A percentile compares a stretch with the other conserved stretches of the same genome.
Conservation (phyloP, 2,113 vertebrate species). For the Petrocephalus microphthalmus region DNA sequence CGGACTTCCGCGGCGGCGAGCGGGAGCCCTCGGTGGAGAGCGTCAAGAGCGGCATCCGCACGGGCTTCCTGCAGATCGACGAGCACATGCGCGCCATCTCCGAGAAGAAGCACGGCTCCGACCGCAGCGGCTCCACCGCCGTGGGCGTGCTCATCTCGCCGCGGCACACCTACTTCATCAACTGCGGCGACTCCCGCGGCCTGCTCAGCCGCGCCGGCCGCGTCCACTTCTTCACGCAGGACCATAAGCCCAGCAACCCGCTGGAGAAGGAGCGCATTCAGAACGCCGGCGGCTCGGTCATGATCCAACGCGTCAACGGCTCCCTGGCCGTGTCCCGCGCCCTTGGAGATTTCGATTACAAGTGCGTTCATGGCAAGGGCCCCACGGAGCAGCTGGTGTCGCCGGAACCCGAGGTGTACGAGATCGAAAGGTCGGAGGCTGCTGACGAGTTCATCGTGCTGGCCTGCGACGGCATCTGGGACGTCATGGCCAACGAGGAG, state of each 20-base stretch:
- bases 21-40: slow-evolving; percentile 76
- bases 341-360: slow-evolving; percentile 86
- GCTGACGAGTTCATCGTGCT: slow-evolving; percentile 83
- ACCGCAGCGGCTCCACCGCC: slow-evolving; percentile 82
- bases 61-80: slow-evolving; percentile 86
- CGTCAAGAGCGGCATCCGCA: slow-evolving; percentile 82
- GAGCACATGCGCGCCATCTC: slow-evolving; percentile 85
- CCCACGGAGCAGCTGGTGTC: slow-evolving; percentile 86
- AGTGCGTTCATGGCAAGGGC: slow-evolving; percentile 83
- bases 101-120: slow-evolving; percentile 79
- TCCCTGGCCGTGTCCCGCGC: slow-evolving; percentile 84
- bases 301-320: slow-evolving; percentile 85
- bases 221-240: slow-evolving; percentile 84
- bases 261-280: slow-evolving; percentile 83
- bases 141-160: slow-evolving; percentile 81
- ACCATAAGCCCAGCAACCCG: slow-evolving; percentile 87
- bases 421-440: slow-evolving; percentile 70
- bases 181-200: slow-evolving; percentile 81
- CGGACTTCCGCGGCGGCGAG: slow-evolving; percentile 70
- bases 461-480: slow-evolving; percentile 88
- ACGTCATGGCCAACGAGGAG: slow-evolving; percentile 89
- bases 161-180: slow-evolving; percentile 79
- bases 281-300: slow-evolving; percentile 81
- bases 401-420: slow-evolving; percentile 83
- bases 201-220: slow-evolving; percentile 76